Evolutionary conservation across 2,888 invertebrate species (phyloP).

Genomic region (Agrochola macilenta): DNA sequence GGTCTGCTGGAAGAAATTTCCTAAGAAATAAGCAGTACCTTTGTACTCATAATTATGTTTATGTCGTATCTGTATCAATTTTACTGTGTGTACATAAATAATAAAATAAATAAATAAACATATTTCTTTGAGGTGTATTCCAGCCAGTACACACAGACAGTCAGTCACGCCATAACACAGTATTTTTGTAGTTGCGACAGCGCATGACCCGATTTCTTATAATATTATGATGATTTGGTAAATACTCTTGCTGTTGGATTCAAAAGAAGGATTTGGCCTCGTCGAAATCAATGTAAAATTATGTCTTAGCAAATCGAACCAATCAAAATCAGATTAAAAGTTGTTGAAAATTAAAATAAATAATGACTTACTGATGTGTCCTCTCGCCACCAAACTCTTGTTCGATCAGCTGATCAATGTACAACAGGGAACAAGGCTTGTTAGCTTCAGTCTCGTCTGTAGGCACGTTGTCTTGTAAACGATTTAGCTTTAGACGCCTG

Average conservation of each 20-base stretch:
- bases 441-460: constrained; percentile 73
- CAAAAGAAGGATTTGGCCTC: not conserved
- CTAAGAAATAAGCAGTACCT: too few relatives aligned
- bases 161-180: not conserved
- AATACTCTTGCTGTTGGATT: not conserved
- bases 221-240: not conserved
- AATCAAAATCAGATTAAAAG: not conserved
- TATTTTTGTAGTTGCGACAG: not conserved
- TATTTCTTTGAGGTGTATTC: not conserved
- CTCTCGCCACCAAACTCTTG: constrained; percentile 91
- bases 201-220: not conserved
- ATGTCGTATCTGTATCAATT: too few relatives aligned
- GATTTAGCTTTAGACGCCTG: constrained; percentile 89
- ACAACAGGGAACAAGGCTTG: constrained; percentile 90
- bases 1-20: too few relatives aligned
- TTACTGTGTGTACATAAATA: too few relatives aligned
- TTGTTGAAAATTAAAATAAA: not conserved
- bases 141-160: not conserved
- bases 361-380: constrained; percentile 85
- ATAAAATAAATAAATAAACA: too few relatives aligned
- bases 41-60: too few relatives aligned
- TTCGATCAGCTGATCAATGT: constrained; percentile 93
- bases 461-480: constrained; percentile 85
- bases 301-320: not conserved
- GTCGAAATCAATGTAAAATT: not conserved